phyloP scores from a whole-genome alignment of 2,797 vertebrate genomes.

The Amblyopsis hoosieri region DNA sequence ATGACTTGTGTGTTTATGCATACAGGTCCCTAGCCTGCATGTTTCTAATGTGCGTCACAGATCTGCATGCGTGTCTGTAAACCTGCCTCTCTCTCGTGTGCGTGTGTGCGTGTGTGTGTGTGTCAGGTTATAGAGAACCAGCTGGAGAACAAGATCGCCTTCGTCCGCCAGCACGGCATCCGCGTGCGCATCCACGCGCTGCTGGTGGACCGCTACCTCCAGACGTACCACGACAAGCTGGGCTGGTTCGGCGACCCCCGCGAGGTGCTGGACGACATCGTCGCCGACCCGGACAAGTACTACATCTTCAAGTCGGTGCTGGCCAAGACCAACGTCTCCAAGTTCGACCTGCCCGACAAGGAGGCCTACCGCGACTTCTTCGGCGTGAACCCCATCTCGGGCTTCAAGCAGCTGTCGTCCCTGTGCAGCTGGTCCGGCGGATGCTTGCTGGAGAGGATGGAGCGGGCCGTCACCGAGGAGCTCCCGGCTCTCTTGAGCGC shows the following conservation, averaged over 20 bases:
- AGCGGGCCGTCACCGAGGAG: constrained; percentile 85
- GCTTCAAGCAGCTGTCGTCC: constrained; percentile 85
- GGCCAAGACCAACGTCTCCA: constrained; percentile 98
- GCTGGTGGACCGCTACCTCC: constrained; percentile 94
- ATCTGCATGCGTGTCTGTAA: neutral
- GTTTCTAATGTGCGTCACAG: neutral
- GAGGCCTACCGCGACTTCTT: constrained; percentile 99
- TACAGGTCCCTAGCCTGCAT: neutral
- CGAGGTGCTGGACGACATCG: constrained; percentile 94
- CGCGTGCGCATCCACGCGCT: constrained; percentile 95
- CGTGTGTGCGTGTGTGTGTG: neutral
- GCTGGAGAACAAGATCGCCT: constrained; percentile 98
- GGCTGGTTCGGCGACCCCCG: constrained; percentile 98
- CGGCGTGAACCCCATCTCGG: constrained; percentile 87
- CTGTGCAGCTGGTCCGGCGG: constrained; percentile 93
- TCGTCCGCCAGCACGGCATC: constrained; percentile 97
- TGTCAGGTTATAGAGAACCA: constrained; percentile 95
- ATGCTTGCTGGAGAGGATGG: constrained; percentile 88
- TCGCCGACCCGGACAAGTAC: constrained; percentile 97
- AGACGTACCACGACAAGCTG: constrained; percentile 98
- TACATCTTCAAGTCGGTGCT: constrained; percentile 98
- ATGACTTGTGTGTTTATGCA: neutral
- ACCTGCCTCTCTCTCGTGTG: neutral
- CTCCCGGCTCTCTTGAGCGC: constrained; percentile 84
- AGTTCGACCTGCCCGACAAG: constrained; percentile 95